Evolutionary conservation across 1,140 invertebrate species (phyloP), one percentile per base, ranked within the genome.

Genomic region (Drusus annulatus): DNA sequence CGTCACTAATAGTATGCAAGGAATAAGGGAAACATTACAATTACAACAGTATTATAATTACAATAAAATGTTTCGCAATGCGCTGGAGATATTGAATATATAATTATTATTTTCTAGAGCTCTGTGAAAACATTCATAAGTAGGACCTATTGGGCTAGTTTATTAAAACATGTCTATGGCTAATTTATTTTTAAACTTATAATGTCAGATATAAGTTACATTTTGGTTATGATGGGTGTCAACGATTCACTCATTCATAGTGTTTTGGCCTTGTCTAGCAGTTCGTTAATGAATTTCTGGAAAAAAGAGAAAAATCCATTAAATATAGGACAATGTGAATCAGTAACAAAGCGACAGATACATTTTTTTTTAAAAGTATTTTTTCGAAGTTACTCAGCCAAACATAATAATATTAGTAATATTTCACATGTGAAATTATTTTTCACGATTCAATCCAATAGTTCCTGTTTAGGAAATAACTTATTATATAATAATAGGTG

Each of bases 221-320:
- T 82, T 81, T 83, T 81, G 80, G 80, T 79, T 83, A 73, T 50
- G 54, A 60, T 31, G 62, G 77, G 76, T 60, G 63, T 60, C 56
- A 50, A 75, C 45, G 78, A 65, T 62, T 65, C 78, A 84, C 82
- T 88, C 90, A 91, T 85, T 75, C 71, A 75, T 58, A 97, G 93
- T 86, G 95, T 96, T 90, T 96, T 96, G 86, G 95, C 95, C 89
- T 95, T 95, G 88, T 96, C 95, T 87, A 97, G 89, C 83, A 97
- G 91, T 90, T 97, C 95, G 86, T 95, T 95, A 85, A 96, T 96
- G 88, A 97, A 97, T 93, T 95, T 96, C 94, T 96, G 91, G 82
- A 93, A 93, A 82, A 88, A 87, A 87, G 86, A 71, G 71, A 58
- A 71, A 36, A 21, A 71, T 52, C 76, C 36, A 69, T 75, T 75